phyloP scores from a whole-genome alignment of 1,140 invertebrate species.

The Drosophila bifasciata region DNA sequence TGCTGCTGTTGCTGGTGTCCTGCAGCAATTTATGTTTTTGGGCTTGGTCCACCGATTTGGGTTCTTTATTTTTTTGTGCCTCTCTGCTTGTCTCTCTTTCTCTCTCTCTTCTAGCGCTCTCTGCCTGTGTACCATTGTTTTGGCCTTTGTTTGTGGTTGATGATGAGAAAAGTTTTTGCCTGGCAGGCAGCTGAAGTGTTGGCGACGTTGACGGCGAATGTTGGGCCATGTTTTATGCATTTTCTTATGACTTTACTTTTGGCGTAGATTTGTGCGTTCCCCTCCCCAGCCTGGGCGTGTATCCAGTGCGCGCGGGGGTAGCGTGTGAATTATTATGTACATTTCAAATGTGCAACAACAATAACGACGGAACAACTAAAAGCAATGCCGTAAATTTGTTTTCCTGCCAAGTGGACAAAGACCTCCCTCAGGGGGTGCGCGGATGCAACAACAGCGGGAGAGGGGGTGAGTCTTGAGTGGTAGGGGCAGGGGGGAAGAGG shows the following conservation, averaged over 20 bases:
- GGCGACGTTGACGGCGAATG: slow-evolving; percentile 73
- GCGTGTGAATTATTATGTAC: slow-evolving; percentile 79
- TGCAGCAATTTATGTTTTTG: slow-evolving; percentile 80
- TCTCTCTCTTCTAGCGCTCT: slow-evolving; percentile 5
- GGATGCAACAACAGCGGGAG: background rate
- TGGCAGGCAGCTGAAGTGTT: slow-evolving; percentile 78
- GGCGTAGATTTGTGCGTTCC: slow-evolving; percentile 54
- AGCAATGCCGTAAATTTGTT: slow-evolving; percentile 80
- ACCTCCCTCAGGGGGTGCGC: background rate
- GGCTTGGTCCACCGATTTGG: slow-evolving; percentile 60
- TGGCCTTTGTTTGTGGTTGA: slow-evolving; percentile 81
- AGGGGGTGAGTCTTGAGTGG: slow-evolving; percentile 27
- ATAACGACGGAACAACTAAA: slow-evolving; percentile 70
- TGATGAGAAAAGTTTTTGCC: slow-evolving; percentile 82
- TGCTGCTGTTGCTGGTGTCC: slow-evolving; percentile 37
- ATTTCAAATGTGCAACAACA: slow-evolving; percentile 78
- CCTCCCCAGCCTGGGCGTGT: too few relatives aligned
- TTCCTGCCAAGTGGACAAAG: slow-evolving; percentile 58
- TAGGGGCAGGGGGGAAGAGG: background rate
- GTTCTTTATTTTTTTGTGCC: slow-evolving; percentile 41
- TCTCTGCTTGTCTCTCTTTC: background rate
- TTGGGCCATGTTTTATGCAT: slow-evolving; percentile 79
- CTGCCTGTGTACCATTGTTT: slow-evolving; percentile 60
- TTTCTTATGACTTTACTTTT: slow-evolving; percentile 82
- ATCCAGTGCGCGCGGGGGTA: background rate